These are phyloP conservation scores for Metallyticus violacea DNA, from an alignment of 2,888 invertebrate species.

Conservation along the genomic window DNA sequence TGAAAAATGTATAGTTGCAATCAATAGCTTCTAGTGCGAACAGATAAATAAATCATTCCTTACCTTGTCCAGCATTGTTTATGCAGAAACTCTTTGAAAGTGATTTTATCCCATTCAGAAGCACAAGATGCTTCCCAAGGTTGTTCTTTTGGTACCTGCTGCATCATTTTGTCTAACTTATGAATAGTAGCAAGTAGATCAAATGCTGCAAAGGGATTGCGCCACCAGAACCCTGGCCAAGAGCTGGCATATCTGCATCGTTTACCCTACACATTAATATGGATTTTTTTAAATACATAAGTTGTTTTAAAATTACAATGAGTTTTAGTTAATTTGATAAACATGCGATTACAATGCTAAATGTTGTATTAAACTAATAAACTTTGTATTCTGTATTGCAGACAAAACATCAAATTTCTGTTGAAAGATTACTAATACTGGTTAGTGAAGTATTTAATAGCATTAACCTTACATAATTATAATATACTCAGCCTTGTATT, in stretches of 20 bases:
- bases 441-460: too few relatives aligned
- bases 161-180: slow-evolving; percentile 43
- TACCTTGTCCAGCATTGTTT: slow-evolving; percentile 42
- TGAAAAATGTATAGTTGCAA: not conserved
- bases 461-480: too few relatives aligned
- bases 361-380: not conserved
- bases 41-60: too few relatives aligned
- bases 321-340: not conserved
- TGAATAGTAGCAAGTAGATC: slow-evolving; percentile 28
- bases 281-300: not conserved
- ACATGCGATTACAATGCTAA: not conserved
- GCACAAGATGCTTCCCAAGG: slow-evolving; percentile 43
- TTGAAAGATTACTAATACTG: too few relatives aligned
- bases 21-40: too few relatives aligned
- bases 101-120: slow-evolving; percentile 43
- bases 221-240: slow-evolving; percentile 28
- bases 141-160: slow-evolving; percentile 40
- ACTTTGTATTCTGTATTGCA: not conserved
- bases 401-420: too few relatives aligned
- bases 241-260: not conserved
- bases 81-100: slow-evolving; percentile 40
- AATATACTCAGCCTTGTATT: too few relatives aligned
- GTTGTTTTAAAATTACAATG: not conserved
- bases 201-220: slow-evolving; percentile 31
- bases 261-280: not conserved